phyloP scores from a whole-genome alignment of 2,113 vertebrate genomes.

The Neotoma lepida region DNA sequence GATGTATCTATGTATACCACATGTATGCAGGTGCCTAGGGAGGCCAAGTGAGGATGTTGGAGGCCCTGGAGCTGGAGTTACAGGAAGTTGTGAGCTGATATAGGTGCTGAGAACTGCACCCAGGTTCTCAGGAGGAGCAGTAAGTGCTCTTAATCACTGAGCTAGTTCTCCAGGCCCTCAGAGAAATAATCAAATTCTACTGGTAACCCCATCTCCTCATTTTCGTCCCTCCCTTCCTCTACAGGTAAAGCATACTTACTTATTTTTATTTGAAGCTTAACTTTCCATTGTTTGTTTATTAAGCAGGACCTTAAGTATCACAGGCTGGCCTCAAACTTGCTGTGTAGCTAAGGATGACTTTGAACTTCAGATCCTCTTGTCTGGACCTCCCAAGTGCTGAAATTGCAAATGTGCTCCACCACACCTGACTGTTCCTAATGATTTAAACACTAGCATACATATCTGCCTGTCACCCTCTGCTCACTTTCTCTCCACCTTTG shows the following conservation, averaged over 20 bases:
- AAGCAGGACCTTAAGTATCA: neutral
- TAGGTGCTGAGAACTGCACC: neutral
- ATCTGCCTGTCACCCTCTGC: rapidly evolving
- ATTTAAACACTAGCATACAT: neutral
- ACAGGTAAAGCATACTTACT: neutral
- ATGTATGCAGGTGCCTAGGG: neutral
- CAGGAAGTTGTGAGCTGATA: neutral
- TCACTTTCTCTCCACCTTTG: neutral
- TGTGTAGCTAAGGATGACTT: neutral
- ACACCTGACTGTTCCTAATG: too few species aligned
- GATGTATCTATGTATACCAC: neutral
- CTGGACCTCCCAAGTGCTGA: neutral
- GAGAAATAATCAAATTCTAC: neutral
- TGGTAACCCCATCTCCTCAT: rapidly evolving
- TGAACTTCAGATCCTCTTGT: neutral
- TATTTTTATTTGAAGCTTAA: neutral
- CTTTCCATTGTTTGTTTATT: neutral
- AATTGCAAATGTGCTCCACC: neutral
- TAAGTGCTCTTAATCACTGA: too few species aligned
- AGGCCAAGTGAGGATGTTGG: neutral
- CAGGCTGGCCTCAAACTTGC: neutral
- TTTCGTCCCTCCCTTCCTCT: neutral
- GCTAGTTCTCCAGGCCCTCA: neutral
- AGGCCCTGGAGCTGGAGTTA: neutral
- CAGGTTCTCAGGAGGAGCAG: neutral